phyloP scores from a whole-genome alignment of 53 echinoderm and acorn worm genomes.

The Glandiceps talaboti region DNA sequence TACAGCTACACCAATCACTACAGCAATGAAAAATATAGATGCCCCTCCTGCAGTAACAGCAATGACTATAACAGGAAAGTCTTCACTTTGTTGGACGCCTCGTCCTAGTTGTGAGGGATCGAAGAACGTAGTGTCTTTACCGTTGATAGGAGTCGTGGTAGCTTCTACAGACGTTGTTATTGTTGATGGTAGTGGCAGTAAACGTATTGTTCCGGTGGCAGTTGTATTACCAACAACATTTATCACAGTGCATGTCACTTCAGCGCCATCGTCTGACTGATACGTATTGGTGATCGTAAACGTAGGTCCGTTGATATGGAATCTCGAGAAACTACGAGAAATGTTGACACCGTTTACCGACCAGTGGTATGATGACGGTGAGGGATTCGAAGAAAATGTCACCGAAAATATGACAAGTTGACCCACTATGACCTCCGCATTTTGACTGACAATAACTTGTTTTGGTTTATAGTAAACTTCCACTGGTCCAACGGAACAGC shows the following conservation, averaged over 20 bases:
- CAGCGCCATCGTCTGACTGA: background rate
- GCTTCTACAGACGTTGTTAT: background rate
- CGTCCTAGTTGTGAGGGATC: background rate
- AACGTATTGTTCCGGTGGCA: background rate
- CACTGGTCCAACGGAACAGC: background rate
- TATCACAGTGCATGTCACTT: background rate
- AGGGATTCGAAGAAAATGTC: background rate
- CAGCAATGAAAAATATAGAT: background rate
- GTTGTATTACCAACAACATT: background rate
- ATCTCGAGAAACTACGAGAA: background rate
- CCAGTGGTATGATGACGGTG: background rate
- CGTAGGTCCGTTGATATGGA: background rate
- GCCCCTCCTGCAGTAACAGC: background rate
- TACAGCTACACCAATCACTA: background rate
- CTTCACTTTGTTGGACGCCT: background rate
- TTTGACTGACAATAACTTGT: background rate
- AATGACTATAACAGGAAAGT: background rate
- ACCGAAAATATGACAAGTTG: background rate
- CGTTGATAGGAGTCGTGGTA: background rate
- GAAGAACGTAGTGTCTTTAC: background rate
- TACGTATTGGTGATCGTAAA: background rate
- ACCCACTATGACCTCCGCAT: background rate
- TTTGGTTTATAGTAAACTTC: background rate
- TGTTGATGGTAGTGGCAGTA: background rate
- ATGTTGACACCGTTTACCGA: background rate